Evolutionary conservation across 1,140 invertebrate species (phyloP).

Genomic region (Hetaerina americana): DNA sequence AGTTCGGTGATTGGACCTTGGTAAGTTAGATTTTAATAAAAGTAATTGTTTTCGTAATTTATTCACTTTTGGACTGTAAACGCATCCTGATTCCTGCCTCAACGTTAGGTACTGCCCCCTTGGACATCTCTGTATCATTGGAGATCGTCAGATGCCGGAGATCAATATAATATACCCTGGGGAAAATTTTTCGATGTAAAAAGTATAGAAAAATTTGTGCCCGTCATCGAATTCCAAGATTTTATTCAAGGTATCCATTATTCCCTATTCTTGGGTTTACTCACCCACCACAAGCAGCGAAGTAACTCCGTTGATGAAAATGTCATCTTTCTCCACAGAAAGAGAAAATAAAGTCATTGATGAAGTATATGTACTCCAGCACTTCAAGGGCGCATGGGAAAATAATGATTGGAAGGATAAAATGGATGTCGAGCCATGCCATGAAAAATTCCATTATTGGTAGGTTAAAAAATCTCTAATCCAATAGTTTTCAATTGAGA

Average conservation of each 20-base stretch:
- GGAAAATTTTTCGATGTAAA: constrained; percentile 71
- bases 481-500: too few relatives aligned
- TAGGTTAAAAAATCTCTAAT: too few relatives aligned
- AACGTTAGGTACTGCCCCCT: constrained; percentile 68
- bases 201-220: constrained; percentile 63
- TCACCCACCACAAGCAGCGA: background rate
- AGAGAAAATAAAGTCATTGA: constrained; percentile 45
- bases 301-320: constrained; percentile 7
- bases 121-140: constrained; percentile 87
- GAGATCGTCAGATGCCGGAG: constrained; percentile 42
- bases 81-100: too few relatives aligned
- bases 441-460: constrained; percentile 17
- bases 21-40: constrained; percentile 26
- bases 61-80: too few relatives aligned
- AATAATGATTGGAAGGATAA: constrained; percentile 70
- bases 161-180: constrained; percentile 55
- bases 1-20: constrained; percentile 35
- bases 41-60: too few relatives aligned
- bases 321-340: constrained; percentile 19
- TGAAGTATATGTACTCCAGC: constrained; percentile 65
- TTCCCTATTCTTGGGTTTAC: too few relatives aligned
- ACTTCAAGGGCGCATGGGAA: constrained; percentile 74
- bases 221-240: constrained; percentile 79
- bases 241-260: constrained; percentile 51
- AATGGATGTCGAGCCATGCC: constrained; percentile 48